Base-by-base conservation (phyloP, 2,113 vertebrate genomes). In the Alces alces region DNA sequence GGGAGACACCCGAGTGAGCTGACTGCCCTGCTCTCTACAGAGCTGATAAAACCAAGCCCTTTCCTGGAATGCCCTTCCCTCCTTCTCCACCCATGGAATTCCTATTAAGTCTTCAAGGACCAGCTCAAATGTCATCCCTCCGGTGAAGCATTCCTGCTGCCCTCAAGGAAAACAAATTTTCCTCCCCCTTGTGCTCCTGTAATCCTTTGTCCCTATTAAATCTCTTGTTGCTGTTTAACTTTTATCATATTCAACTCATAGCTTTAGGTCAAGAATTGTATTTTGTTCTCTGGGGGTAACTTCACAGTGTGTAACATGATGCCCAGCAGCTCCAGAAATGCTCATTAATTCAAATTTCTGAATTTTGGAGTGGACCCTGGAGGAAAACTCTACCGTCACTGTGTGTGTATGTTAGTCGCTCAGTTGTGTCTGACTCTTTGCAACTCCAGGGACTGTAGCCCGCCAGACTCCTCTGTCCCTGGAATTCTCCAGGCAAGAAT, bases 161-260 rank as follows among this genome's bases (percentile, higher is more conserved):
- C 47, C 27, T 70, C 39, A 7, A 27, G 17, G 8, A 93, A 96
- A 89, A 50, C 36, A 85, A n/a, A 30, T 14, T 43, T 83, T 50
- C 28, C 47, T 84, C 64, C 64, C 39, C 39, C 27, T 79, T 58
- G 6, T 5, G 55, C 43, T 78, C 27, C 30, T 89, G 10, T 66
- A 58, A 43, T 78, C 76, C 15, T 85, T 89, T 88, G 55, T 85
- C 7, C 27, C 30, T 61, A 84, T 64, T 64, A 78, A 61, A 78
- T 83, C 28, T 88, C n/a, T 79, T 52, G 45, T 78, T 87, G 52
- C 30, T 21, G 55, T 88, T 17, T 47, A 73, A 87, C 19, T 64
- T 73, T 61, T 91, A 47, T 83, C 28, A 85, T 79, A 85, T 92
- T 82, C 91, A 94, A 83, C 27, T 84, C 78, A 88, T n/a, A 28